Conservation (phyloP, 2,113 vertebrate species). For the Nesospiza acunhae region DNA sequence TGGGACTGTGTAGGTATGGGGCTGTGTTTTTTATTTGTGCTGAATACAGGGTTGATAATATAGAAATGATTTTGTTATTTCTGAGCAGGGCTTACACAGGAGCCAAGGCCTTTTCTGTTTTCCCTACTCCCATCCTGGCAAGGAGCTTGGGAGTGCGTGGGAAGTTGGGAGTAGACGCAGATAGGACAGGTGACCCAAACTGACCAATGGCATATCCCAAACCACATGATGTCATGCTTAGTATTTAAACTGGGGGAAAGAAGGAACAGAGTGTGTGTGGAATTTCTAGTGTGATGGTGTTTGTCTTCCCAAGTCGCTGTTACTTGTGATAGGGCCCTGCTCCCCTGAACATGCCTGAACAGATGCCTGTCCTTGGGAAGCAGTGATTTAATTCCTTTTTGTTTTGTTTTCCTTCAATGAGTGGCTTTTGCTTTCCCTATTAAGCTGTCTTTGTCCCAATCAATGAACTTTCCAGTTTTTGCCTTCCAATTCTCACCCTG, state of each 20-base stretch:
- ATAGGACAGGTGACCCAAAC: not conserved
- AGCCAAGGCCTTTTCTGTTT: not conserved
- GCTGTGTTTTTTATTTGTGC: not conserved
- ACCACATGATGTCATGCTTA: too few species aligned
- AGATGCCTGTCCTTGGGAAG: not conserved
- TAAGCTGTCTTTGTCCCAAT: not conserved
- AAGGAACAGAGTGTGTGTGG: not conserved
- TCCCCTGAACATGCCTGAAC: not conserved
- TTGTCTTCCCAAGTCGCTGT: not conserved
- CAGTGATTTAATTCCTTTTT: not conserved
- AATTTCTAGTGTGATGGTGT: not conserved
- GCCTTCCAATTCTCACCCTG: not conserved
- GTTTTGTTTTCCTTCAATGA: not conserved
- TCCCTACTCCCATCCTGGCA: not conserved
- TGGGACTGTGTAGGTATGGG: not conserved
- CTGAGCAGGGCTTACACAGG: not conserved
- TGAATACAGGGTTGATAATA: not conserved
- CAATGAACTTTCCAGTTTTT: not conserved
- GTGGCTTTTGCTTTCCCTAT: not conserved
- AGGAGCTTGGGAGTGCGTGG: not conserved
- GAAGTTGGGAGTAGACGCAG: not conserved
- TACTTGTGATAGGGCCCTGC: not conserved
- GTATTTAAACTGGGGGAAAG: not conserved
- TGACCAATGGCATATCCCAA: not conserved
- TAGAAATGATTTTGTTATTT: not conserved